These are phyloP conservation scores for Drosophila nebulosa DNA, from an alignment of 1,140 invertebrate genomes.

Conservation along the genomic window DNA sequence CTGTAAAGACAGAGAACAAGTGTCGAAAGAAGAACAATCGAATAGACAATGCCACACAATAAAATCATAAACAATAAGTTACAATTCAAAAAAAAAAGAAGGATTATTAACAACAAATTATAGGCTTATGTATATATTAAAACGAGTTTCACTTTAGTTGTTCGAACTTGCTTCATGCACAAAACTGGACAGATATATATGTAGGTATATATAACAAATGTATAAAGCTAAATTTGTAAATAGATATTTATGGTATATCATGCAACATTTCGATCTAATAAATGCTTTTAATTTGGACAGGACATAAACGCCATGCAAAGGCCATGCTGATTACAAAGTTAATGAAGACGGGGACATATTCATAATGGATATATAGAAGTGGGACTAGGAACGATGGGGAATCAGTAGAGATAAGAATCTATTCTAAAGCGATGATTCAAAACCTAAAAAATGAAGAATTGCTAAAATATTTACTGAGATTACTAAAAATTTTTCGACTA, in stretches of 20 bases:
- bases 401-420: no score
- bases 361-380: neutral
- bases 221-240: neutral
- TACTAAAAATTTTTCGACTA: no score
- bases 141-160: neutral
- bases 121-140: neutral
- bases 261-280: constrained; percentile 19
- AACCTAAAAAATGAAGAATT: no score
- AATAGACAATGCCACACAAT: constrained; percentile 64
- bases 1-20: constrained; percentile 92
- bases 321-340: constrained; percentile 49
- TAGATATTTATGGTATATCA: constrained; percentile 15
- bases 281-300: constrained; percentile 35
- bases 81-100: constrained; percentile 20
- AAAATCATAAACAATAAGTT: constrained; percentile 58
- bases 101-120: neutral
- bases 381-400: neutral
- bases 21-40: constrained; percentile 63
- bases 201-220: neutral
- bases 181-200: neutral
- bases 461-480: no score
- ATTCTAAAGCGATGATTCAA: no score
- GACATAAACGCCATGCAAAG: constrained; percentile 51
- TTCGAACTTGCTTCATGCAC: neutral
- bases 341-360: constrained; percentile 22